Percentiles rank a stretch among this genome's conserved stretches.
Evolutionary conservation across 53 echinoderm and acorn worm genomes (phyloP).

Genomic region (Glandiceps talaboti): DNA sequence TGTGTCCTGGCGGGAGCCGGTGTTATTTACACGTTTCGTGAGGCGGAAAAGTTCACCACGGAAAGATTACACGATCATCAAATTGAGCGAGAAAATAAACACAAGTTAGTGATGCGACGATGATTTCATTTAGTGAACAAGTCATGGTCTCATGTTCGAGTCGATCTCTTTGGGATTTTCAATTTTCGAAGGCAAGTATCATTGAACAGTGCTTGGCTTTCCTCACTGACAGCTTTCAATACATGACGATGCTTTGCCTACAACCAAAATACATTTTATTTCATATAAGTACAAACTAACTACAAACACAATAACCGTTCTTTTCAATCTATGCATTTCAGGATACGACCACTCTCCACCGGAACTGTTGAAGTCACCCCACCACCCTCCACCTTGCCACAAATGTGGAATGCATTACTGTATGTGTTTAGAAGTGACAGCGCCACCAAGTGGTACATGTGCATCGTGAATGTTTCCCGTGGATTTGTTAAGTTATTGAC

Average conservation of each 20-base stretch:
- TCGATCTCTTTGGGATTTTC: too few species aligned
- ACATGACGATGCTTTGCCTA: too few species aligned
- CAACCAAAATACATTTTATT: too few species aligned
- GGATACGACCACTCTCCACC: background rate
- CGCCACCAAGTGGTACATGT: background rate
- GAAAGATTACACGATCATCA: background rate
- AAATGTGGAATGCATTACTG: slow-evolving; percentile 19
- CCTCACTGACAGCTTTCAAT: too few species aligned
- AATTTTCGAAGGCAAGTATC: too few species aligned
- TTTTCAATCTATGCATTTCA: too few species aligned
- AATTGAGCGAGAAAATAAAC: background rate
- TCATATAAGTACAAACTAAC: too few species aligned
- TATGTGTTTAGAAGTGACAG: slow-evolving; percentile 11
- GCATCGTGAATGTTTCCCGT: background rate
- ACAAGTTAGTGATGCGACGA: background rate
- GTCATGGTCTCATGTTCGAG: too few species aligned
- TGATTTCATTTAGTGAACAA: background rate
- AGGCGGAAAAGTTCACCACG: background rate
- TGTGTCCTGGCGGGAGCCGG: background rate
- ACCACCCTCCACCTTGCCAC: background rate
- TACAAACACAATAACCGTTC: too few species aligned
- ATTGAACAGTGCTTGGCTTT: too few species aligned
- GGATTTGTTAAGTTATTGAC: too few species aligned
- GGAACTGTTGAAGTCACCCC: background rate
- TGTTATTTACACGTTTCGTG: background rate